Conservation (phyloP, 1,140 invertebrate species). For the Cotesia chilonis region DNA sequence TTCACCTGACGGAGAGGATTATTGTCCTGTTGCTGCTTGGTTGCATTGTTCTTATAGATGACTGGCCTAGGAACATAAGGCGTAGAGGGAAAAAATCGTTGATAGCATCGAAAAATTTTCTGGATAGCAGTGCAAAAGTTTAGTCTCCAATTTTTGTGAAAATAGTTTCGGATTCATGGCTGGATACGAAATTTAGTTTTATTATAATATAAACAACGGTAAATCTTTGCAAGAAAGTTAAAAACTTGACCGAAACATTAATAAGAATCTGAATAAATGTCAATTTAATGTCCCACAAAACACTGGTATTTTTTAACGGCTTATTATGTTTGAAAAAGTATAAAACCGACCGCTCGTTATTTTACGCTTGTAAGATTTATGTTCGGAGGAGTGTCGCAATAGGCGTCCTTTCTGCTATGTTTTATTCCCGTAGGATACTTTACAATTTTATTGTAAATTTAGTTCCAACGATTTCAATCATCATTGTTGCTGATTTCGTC, state of each 20-base stretch:
- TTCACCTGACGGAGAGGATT: neutral
- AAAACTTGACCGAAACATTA: neutral
- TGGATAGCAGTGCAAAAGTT: neutral
- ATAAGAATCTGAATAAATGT: neutral
- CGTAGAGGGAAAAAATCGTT: neutral
- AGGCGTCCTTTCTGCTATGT: neutral
- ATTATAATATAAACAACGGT: neutral
- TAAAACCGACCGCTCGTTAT: slow-evolving; percentile 20
- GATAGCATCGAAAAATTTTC: slow-evolving; percentile 16
- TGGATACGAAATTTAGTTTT: neutral
- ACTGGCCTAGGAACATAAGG: neutral
- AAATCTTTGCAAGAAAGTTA: neutral
- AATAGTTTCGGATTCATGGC: neutral
- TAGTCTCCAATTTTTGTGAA: neutral
- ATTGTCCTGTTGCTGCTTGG: neutral
- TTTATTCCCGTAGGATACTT: neutral
- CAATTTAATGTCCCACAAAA: slow-evolving; percentile 23
- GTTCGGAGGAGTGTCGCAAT: slow-evolving; percentile 13
- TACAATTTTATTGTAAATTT: neutral
- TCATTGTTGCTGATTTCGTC: neutral
- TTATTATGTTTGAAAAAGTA: slow-evolving; percentile 16
- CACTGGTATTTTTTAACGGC: neutral
- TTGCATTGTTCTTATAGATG: neutral
- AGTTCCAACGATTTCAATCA: neutral
- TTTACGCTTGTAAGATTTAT: slow-evolving; percentile 21